Conservation (phyloP, 2,113 vertebrate species). For the Alligator sinensis region DNA sequence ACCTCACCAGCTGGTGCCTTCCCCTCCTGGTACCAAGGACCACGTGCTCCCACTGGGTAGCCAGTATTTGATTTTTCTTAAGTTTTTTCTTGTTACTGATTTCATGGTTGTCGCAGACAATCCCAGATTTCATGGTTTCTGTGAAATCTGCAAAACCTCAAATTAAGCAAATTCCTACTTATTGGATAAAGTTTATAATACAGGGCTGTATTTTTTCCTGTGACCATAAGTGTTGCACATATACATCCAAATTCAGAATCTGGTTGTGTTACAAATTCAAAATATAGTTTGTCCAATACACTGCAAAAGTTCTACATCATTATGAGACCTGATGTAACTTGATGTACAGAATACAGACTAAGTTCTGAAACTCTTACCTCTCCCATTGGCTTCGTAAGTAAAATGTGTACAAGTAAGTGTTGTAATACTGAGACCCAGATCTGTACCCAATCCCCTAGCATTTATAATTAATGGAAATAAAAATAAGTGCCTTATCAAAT, state of each 20-base stretch:
- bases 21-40: no score
- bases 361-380: not conserved
- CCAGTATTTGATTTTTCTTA: no score
- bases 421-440: not conserved
- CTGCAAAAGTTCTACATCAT: not conserved
- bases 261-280: not conserved
- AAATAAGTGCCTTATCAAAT: not conserved
- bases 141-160: no score
- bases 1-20: no score
- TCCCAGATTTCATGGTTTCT: no score
- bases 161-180: no score
- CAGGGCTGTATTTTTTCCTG: not conserved
- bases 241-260: not conserved
- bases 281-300: not conserved
- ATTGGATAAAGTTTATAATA: no score
- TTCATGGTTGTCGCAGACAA: no score
- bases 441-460: not conserved
- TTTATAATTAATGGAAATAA: not conserved
- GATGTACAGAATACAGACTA: not conserved
- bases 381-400: not conserved
- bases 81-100: no score
- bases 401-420: not conserved
- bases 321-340: not conserved
- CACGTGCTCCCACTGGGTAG: no score
- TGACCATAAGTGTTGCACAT: not conserved